phyloP scores from a whole-genome alignment of 2,888 invertebrate genomes.

The Aphodius sticticus region DNA sequence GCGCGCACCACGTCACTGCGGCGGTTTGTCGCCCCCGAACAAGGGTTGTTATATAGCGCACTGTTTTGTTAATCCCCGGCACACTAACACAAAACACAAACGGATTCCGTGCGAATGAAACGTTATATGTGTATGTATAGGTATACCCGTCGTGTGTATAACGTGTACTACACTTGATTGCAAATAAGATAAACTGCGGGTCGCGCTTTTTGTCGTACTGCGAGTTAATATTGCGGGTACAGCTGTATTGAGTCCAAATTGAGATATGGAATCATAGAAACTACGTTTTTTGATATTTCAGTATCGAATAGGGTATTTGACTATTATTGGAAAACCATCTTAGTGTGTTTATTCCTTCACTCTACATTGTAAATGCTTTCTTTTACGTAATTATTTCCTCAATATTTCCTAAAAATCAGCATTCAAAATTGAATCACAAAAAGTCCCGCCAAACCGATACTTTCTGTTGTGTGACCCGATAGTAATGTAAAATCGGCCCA shows the following conservation, averaged over 20 bases:
- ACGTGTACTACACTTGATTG: neutral
- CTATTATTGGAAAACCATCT: too few relatives aligned
- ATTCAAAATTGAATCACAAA: too few relatives aligned
- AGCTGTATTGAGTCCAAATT: neutral
- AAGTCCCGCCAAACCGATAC: too few relatives aligned
- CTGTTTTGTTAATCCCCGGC: neutral
- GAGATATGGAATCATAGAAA: neutral
- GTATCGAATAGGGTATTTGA: too few relatives aligned
- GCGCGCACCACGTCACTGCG: conserved; percentile 21
- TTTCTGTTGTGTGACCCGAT: too few relatives aligned
- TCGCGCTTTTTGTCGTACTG: neutral
- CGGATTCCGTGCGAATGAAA: neutral
- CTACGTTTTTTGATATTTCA: too few relatives aligned
- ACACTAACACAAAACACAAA: neutral
- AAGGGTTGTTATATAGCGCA: conserved; percentile 5
- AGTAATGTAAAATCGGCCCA: too few relatives aligned
- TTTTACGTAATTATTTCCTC: too few relatives aligned
- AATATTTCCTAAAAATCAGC: too few relatives aligned
- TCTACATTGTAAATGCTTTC: too few relatives aligned
- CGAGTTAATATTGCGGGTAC: neutral
- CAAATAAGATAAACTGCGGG: neutral
- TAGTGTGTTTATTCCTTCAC: too few relatives aligned
- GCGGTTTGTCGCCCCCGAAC: conserved; percentile 30
- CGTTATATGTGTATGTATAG: neutral
- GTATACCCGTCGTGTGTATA: neutral